Evolutionary conservation across 2,797 vertebrate genomes (phyloP).

Genomic region (Danio albolineatus): DNA sequence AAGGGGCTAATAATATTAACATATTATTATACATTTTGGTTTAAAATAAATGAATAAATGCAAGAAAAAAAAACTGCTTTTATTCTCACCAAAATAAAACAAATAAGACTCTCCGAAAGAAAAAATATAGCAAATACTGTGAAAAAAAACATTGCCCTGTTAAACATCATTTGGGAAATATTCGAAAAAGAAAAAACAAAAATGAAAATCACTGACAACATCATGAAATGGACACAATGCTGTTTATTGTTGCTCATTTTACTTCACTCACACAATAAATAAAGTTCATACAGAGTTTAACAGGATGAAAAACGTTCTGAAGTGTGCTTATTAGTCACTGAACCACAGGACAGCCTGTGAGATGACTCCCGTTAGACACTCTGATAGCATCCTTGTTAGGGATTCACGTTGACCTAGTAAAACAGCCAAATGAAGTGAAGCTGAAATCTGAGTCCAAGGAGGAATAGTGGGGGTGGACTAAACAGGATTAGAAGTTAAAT

Average conservation of each 20-base stretch:
- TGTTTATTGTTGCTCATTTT: conserved; percentile 19
- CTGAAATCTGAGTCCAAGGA: background rate
- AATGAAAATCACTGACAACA: background rate
- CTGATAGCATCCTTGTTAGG: background rate
- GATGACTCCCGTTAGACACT: background rate
- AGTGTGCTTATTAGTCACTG: conserved; percentile 7
- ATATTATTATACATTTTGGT: too few species aligned
- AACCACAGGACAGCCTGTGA: conserved; percentile 8
- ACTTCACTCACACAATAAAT: conserved; percentile 47
- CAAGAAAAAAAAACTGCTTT: too few species aligned
- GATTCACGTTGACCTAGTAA: conserved; percentile 23
- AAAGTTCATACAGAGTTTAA: conserved; percentile 15
- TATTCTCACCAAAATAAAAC: too few species aligned
- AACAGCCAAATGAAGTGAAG: conserved; percentile 41
- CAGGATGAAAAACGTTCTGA: conserved; percentile 21
- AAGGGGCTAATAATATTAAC: too few species aligned
- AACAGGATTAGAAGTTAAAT: background rate
- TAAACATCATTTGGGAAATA: too few species aligned
- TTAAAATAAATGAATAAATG: too few species aligned
- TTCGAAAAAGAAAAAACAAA: too few species aligned
- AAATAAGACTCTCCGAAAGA: too few species aligned
- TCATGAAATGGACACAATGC: conserved; percentile 22
- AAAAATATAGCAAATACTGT: too few species aligned
- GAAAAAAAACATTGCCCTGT: too few species aligned
- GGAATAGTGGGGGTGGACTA: conserved; percentile 7